These are phyloP conservation scores for Aporophyla nigra DNA, from an alignment of 2,888 invertebrate genomes.

Conservation along the genomic window DNA sequence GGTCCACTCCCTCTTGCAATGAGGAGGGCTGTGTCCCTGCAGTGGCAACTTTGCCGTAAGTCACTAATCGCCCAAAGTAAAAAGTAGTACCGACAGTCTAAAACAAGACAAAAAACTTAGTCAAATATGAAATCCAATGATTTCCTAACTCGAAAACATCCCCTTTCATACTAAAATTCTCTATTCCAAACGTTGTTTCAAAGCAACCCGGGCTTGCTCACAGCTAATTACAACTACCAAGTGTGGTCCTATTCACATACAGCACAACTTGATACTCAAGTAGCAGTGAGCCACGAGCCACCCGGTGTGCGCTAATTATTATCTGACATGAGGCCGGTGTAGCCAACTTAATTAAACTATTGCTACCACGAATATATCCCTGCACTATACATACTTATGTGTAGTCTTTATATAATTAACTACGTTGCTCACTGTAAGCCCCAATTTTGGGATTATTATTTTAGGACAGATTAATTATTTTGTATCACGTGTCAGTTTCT, in stretches of 20 bases:
- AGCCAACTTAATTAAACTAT: constrained; percentile 68
- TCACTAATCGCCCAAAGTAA: too few species aligned
- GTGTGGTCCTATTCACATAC: constrained; percentile 23
- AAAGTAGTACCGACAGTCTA: too few species aligned
- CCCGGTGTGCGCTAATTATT: constrained; percentile 61
- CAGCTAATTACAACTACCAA: constrained; percentile 41
- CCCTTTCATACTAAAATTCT: neutral
- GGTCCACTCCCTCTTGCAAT: too few species aligned
- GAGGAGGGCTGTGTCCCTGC: too few species aligned
- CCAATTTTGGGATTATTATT: constrained; percentile 26
- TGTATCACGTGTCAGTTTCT: constrained; percentile 4
- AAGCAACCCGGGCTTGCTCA: constrained; percentile 1
- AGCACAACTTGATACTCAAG: constrained; percentile 37
- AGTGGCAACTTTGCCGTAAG: too few species aligned
- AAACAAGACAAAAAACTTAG: too few species aligned
- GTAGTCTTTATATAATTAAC: constrained; percentile 47
- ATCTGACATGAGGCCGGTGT: constrained; percentile 61
- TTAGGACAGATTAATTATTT: constrained; percentile 29
- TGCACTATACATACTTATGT: constrained; percentile 8
- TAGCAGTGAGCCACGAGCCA: constrained; percentile 39
- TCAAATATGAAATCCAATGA: neutral
- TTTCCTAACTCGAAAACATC: neutral
- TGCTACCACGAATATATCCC: constrained; percentile 35
- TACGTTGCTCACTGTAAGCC: constrained; percentile 17
- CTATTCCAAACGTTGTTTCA: neutral